These are phyloP conservation scores for Papilio polyxenes DNA, from an alignment of 1,140 invertebrate genomes.

Conservation along the genomic window DNA sequence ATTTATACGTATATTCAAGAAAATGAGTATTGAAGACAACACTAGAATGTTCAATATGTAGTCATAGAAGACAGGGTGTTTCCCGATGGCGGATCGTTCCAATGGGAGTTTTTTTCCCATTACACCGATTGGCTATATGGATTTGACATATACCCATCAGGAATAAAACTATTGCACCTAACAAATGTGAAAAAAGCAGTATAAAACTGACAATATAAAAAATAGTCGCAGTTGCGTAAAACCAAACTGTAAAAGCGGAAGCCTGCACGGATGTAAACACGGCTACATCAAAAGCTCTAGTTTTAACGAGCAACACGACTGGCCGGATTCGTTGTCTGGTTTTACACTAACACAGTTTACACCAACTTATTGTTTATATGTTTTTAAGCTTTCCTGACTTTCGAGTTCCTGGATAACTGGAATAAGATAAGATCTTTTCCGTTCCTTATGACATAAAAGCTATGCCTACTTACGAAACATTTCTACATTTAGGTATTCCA, in stretches of 20 bases:
- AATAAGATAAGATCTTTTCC: not conserved
- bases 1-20: not conserved
- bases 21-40: not conserved
- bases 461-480: no score
- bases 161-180: not conserved
- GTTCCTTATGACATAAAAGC: not conserved
- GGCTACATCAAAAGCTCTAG: slow-evolving; percentile 27
- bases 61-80: no score
- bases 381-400: not conserved
- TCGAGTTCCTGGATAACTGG: not conserved
- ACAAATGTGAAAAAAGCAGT: not conserved
- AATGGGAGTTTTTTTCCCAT: no score
- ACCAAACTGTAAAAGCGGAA: slow-evolving; percentile 25
- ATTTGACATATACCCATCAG: no score
- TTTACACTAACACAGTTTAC: not conserved
- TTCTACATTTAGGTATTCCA: no score
- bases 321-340: not conserved
- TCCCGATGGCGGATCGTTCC: no score
- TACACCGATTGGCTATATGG: no score
- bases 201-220: not conserved
- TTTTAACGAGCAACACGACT: slow-evolving; percentile 18
- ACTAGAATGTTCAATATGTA: not conserved
- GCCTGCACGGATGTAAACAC: not conserved
- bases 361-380: not conserved
- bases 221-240: slow-evolving; percentile 13